Conservation (phyloP, 2,888 invertebrate genomes). For the Carabus problematicus region DNA sequence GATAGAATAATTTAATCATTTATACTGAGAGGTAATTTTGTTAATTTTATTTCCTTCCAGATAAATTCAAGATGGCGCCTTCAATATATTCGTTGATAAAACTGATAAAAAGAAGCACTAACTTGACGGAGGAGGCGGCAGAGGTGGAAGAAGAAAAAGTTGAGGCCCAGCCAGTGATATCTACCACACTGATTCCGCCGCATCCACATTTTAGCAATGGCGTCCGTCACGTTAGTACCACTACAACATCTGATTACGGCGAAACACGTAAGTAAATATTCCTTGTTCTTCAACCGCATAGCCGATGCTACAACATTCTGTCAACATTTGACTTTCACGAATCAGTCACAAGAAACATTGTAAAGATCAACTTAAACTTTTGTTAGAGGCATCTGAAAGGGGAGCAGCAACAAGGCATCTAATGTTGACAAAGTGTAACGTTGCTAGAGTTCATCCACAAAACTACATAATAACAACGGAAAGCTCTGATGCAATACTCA, state of each 20-base stretch:
- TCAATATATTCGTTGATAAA: conserved; percentile 50
- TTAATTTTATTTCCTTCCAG: background rate
- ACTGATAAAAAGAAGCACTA: conserved; percentile 55
- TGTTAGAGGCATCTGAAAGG: too few species aligned
- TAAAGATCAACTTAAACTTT: too few species aligned
- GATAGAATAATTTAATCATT: too few species aligned
- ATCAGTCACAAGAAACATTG: too few species aligned
- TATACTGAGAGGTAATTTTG: background rate
- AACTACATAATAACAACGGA: too few species aligned
- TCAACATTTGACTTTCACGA: background rate
- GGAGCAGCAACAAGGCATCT: too few species aligned
- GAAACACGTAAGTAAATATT: conserved; percentile 1
- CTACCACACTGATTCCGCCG: conserved; percentile 46
- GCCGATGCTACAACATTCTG: background rate
- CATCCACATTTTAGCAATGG: conserved; percentile 43
- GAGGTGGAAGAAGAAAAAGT: conserved; percentile 45
- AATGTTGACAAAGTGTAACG: too few species aligned
- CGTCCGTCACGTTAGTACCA: conserved; percentile 36
- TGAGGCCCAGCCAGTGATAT: conserved; percentile 48
- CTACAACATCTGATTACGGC: conserved; percentile 33
- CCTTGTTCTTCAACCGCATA: background rate
- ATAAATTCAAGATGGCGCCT: conserved; percentile 49
- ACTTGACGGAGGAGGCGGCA: conserved; percentile 3
- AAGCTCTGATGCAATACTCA: too few species aligned
- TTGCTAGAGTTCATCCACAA: too few species aligned